Percentiles rank a stretch among this genome's conserved stretches.
Evolutionary conservation across 2,888 invertebrate species (phyloP).

Genomic region (Hydrotaea diabolus): DNA sequence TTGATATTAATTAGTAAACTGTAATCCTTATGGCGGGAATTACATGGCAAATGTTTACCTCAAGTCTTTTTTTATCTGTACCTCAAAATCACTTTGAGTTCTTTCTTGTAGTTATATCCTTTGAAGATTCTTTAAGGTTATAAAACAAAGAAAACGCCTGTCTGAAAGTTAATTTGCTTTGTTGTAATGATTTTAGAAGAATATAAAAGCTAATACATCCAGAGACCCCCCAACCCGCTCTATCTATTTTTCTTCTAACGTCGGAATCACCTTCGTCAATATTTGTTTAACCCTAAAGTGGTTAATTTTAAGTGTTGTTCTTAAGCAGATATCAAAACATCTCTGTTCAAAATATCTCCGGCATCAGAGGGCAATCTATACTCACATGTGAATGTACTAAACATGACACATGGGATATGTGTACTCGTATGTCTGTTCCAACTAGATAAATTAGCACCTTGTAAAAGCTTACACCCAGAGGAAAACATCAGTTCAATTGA

Average conservation of each 20-base stretch:
- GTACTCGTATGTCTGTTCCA: too few species aligned
- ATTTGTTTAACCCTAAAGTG: constrained; percentile 45
- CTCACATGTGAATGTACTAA: too few species aligned
- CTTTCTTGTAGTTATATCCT: background rate
- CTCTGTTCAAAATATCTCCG: background rate
- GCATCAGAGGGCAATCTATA: background rate
- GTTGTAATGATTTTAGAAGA: background rate
- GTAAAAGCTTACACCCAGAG: background rate
- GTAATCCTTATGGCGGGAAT: background rate
- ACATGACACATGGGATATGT: too few species aligned
- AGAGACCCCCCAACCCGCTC: too few species aligned
- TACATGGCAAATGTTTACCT: constrained; percentile 3
- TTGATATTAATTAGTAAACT: background rate
- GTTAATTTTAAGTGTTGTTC: constrained; percentile 48
- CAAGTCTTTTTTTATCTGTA: background rate
- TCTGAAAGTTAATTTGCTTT: constrained; percentile 25
- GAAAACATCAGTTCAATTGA: background rate
- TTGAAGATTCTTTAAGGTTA: background rate
- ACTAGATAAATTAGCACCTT: background rate
- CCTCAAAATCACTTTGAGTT: background rate
- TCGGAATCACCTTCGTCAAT: background rate
- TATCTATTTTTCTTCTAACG: background rate
- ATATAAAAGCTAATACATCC: background rate
- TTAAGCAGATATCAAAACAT: constrained; percentile 10
- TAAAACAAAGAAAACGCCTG: constrained; percentile 8